phyloP scores from a whole-genome alignment of 2,797 vertebrate genomes.

The Tiaroga cobitis region DNA sequence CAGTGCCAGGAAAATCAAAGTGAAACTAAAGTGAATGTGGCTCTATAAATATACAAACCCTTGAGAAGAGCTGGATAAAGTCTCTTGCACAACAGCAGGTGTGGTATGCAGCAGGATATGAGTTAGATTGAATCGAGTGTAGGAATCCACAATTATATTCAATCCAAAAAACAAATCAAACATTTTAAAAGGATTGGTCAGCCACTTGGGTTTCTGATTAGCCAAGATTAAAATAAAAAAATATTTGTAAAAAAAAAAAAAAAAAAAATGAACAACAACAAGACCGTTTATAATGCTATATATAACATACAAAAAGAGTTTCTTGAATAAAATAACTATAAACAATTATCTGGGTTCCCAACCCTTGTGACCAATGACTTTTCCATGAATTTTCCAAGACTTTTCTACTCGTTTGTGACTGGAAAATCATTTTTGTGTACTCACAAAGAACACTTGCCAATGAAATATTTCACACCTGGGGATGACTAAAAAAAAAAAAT shows the following conservation, averaged over 20 bases:
- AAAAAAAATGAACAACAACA: background rate
- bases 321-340: background rate
- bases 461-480: background rate
- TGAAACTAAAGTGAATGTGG: constrained; percentile 20
- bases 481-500: background rate
- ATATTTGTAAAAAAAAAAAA: background rate
- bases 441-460: background rate
- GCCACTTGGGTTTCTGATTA: background rate
- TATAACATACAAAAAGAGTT: background rate
- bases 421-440: background rate
- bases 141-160: background rate
- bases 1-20: constrained; percentile 21
- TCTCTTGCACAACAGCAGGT: constrained; percentile 28
- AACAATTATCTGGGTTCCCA: background rate
- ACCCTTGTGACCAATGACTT: background rate
- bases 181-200: background rate
- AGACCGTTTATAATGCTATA: no score
- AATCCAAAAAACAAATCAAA: constrained; percentile 13
- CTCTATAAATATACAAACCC: constrained; percentile 21
- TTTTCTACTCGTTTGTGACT: background rate
- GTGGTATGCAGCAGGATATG: constrained; percentile 21
- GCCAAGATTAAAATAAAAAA: background rate
- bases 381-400: background rate
- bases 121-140: background rate
- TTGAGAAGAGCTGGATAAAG: constrained; percentile 3